Conservation (phyloP, 35 echinoderm and acorn worm species). For the Ophioderma brevispina region DNA sequence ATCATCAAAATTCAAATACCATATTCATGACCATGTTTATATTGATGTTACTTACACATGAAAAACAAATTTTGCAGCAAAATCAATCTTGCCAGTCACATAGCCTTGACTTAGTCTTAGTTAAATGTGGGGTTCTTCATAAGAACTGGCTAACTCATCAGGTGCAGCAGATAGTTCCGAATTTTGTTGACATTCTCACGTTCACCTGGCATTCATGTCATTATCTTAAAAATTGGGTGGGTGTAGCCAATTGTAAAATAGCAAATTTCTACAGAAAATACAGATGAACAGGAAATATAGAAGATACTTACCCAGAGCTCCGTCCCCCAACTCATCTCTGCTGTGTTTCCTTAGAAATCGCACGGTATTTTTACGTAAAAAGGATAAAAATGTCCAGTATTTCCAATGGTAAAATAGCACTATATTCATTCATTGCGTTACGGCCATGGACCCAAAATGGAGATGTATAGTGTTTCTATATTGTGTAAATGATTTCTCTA, state of each 20-base stretch:
- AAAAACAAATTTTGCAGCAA: too few species aligned
- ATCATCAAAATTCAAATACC: too few species aligned
- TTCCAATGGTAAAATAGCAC: background rate
- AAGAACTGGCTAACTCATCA: too few species aligned
- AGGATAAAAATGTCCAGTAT: background rate
- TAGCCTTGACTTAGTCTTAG: too few species aligned
- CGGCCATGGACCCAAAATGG: background rate
- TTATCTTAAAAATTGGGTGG: background rate
- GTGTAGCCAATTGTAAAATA: background rate
- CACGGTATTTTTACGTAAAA: background rate
- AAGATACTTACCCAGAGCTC: background rate
- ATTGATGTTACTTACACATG: too few species aligned
- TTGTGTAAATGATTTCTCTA: background rate
- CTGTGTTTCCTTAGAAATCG: background rate
- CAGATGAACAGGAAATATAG: background rate
- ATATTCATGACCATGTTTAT: too few species aligned
- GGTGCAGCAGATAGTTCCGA: too few species aligned
- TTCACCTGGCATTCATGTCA: too few species aligned
- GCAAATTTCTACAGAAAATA: background rate
- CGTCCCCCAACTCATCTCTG: slow-evolving; percentile 4
- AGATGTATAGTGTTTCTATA: background rate
- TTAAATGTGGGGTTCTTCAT: too few species aligned
- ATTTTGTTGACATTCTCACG: too few species aligned
- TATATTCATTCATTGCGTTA: background rate
- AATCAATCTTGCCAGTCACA: too few species aligned